phyloP scores from a whole-genome alignment of 2,113 vertebrate genomes.

The Laticauda colubrina region DNA sequence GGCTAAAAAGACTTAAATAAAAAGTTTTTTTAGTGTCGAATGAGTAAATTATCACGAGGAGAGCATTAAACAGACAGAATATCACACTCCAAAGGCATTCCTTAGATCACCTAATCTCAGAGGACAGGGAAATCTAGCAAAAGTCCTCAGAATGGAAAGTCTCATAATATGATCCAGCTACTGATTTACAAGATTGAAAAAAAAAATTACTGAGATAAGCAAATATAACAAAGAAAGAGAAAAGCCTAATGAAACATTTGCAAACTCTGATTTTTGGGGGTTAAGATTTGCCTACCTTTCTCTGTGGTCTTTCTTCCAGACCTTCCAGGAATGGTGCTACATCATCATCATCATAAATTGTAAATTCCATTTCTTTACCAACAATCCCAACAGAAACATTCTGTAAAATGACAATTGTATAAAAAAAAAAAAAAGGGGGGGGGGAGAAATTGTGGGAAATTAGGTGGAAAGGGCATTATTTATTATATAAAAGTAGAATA shows the following conservation, averaged over 20 bases:
- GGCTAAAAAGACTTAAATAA: background rate
- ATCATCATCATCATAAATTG: conserved; percentile 94
- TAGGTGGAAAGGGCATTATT: no score
- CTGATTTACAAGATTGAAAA: background rate
- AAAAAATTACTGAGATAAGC: background rate
- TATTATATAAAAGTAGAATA: no score
- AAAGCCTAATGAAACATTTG: background rate
- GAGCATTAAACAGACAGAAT: background rate
- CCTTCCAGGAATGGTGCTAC: conserved; percentile 93
- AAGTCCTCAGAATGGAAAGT: background rate
- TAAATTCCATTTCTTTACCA: conserved; percentile 95
- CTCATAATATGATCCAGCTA: background rate
- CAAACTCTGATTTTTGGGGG: background rate
- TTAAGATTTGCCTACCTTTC: conserved; percentile 77
- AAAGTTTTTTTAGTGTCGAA: background rate
- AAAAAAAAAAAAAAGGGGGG: background rate
- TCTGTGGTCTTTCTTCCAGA: conserved; percentile 95
- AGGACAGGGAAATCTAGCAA: background rate
- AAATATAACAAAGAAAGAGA: background rate
- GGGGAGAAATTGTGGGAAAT: background rate
- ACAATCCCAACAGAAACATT: conserved; percentile 97
- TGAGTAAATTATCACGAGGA: background rate
- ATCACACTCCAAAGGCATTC: background rate
- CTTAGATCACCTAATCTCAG: background rate
- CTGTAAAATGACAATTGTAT: conserved; percentile 62